Conservation (phyloP, 2,797 vertebrate genomes). For the Myotis planiceps region DNA sequence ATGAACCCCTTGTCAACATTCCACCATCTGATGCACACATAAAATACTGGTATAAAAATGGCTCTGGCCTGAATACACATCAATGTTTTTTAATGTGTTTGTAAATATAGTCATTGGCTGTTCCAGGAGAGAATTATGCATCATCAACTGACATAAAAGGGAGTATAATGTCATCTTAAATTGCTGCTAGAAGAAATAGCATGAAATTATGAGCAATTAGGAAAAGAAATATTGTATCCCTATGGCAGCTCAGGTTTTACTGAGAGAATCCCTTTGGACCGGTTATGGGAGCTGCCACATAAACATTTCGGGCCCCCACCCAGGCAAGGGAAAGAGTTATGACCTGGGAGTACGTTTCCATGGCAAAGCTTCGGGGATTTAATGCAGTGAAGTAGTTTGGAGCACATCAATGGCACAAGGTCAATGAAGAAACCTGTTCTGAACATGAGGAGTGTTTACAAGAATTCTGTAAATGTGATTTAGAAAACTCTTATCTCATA, state of each 20-base stretch:
- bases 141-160: constrained; percentile 75
- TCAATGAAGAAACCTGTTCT: constrained; percentile 73
- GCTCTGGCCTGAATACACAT: constrained; percentile 72
- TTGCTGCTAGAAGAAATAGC: constrained; percentile 77
- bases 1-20: constrained; percentile 45
- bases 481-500: constrained; percentile 78
- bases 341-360: constrained; percentile 58
- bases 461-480: constrained; percentile 78
- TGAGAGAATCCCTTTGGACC: constrained; percentile 66
- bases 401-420: constrained; percentile 73
- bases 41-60: constrained; percentile 68
- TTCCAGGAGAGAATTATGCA: constrained; percentile 68
- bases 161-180: constrained; percentile 77
- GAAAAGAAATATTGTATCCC: constrained; percentile 73
- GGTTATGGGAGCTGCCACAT: constrained; percentile 32
- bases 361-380: constrained; percentile 68
- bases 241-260: constrained; percentile 71
- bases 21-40: constrained; percentile 65
- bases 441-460: constrained; percentile 74
- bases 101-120: constrained; percentile 74
- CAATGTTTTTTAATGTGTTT: constrained; percentile 77
- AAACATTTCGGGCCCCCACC: not conserved
- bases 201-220: constrained; percentile 80
- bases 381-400: constrained; percentile 50
- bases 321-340: constrained; percentile 54